Base-by-base conservation (phyloP, 1,140 invertebrate species). In the Ptiloglossa arizonensis region DNA sequence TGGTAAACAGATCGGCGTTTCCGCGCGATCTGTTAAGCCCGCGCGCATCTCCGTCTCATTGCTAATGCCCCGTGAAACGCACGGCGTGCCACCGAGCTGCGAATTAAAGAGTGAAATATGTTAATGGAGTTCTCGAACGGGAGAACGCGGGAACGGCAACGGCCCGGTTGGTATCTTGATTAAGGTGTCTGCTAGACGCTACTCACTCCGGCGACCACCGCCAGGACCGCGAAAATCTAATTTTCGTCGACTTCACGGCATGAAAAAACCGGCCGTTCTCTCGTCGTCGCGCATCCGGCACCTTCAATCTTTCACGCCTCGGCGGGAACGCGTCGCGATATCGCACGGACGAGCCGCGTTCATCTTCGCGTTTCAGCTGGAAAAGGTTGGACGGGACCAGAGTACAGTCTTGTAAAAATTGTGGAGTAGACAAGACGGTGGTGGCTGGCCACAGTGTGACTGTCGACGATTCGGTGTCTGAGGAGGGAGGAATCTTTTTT, bases 21-120 rank as follows among this genome's bases (percentile, higher is more conserved):
- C n/a, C 22, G 29, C 41, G 22, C 48, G 24, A 63, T 63, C 59
- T 4, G 50, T 68, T 15, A 54, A 27, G 54, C 13, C 8, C 17
- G 52, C 19, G 54, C 13, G 64, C 35, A 38, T 67, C 62, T 85
- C 83, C 87, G 85, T 89, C 87, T 88, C 80, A 81, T 81, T 52
- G 82, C 83, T 87, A 90, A 90, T 90, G 85, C 81, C 59, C 85
- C 89, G 86, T 90, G 88, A 90, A 90, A 90, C 85, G 82, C 85
- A 79, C 80, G 64, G 80, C 79, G 78, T 80, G 73, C 83, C 86
- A 82, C 60, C 86, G 83, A 75, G 70, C 83, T 76, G 79, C 79
- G 86, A 89, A 89, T 89, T 90, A 89, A 89, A 88, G 85, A 88
- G 83, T 89, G 86, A 90, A 90, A 90, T 90, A 90, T 90, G 88